Conservation (phyloP, 2,113 vertebrate genomes). For the Nanorana parkeri region DNA sequence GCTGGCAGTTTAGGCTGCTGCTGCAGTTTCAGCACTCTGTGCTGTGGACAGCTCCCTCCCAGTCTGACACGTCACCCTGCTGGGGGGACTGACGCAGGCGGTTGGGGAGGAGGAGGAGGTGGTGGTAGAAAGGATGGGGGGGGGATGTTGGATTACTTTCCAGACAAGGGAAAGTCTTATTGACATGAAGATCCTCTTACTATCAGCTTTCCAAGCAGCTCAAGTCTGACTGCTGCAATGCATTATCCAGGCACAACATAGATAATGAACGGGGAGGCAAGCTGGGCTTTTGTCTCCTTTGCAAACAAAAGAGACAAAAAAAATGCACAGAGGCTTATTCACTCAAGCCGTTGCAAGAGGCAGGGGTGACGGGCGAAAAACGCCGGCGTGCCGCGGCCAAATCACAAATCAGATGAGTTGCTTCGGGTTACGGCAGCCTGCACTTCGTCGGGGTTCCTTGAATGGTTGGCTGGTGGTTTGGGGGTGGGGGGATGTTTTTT, state of each 20-base stretch:
- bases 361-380: no score
- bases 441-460: no score
- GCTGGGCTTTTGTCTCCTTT: no score
- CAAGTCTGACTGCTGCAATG: background rate
- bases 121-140: background rate
- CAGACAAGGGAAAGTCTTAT: slow-evolving; percentile 3
- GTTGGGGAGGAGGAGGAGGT: background rate
- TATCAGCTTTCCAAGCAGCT: slow-evolving; percentile 1
- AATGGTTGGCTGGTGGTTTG: no score
- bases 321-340: no score
- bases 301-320: no score
- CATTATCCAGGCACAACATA: background rate
- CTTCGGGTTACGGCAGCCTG: no score
- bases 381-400: no score
- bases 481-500: no score
- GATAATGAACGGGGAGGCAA: background rate
- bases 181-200: slow-evolving; percentile 26
- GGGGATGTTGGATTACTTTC: background rate
- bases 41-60: slow-evolving; percentile 77
- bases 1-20: slow-evolving; percentile 64
- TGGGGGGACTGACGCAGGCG: slow-evolving; percentile 56
- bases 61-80: slow-evolving; percentile 71
- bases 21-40: slow-evolving; percentile 78
- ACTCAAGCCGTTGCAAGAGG: no score
- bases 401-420: no score